phyloP scores from a whole-genome alignment of 2,888 invertebrate genomes.

The Nebria salina region DNA sequence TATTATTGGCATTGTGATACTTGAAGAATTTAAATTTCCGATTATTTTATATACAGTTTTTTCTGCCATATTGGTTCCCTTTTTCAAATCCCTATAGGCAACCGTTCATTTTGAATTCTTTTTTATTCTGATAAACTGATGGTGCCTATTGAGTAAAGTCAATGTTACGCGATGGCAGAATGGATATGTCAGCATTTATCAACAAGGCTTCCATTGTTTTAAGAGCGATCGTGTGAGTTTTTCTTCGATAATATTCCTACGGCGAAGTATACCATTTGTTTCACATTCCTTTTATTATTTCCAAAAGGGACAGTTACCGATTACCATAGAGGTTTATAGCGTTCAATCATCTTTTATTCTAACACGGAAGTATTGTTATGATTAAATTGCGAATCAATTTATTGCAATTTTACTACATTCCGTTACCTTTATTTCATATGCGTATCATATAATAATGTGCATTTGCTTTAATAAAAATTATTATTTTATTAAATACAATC shows the following conservation, averaged over 20 bases:
- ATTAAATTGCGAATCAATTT: constrained; percentile 38
- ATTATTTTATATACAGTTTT: constrained; percentile 19
- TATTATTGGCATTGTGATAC: constrained; percentile 3
- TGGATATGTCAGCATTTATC: not conserved
- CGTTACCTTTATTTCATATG: not conserved
- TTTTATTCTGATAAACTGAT: constrained; percentile 31
- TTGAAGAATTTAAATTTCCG: constrained; percentile 32
- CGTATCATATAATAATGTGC: not conserved
- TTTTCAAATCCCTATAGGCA: constrained; percentile 13
- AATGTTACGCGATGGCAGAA: constrained; percentile 26
- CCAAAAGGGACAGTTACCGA: constrained; percentile 33
- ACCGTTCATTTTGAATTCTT: constrained; percentile 40
- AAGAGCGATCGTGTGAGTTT: constrained; percentile 24
- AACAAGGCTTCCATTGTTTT: not conserved
- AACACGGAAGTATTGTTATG: constrained; percentile 19
- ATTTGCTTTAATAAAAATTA: not conserved
- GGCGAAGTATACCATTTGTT: constrained; percentile 39
- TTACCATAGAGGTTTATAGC: constrained; percentile 33
- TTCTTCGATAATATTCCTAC: constrained; percentile 4
- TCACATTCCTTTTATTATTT: constrained; percentile 42
- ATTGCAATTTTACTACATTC: constrained; percentile 6
- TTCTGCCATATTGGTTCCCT: constrained; percentile 32
- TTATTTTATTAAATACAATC: not conserved
- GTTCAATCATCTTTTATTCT: constrained; percentile 44
- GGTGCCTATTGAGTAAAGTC: constrained; percentile 15